Evolutionary conservation across 2,888 invertebrate species (phyloP).

Genomic region (Apotomis turbidana): DNA sequence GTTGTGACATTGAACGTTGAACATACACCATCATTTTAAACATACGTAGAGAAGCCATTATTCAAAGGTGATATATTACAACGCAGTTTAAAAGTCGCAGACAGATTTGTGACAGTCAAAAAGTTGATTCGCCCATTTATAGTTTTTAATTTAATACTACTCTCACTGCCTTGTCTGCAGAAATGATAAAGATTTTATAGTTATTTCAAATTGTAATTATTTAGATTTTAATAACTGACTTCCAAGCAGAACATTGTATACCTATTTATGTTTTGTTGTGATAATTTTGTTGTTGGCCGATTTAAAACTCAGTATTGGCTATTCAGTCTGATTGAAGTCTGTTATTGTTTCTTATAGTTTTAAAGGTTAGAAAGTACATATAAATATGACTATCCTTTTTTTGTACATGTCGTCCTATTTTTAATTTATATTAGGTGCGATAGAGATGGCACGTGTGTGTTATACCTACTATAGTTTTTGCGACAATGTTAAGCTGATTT

Average conservation of each 20-base stretch:
- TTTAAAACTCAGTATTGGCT: no score
- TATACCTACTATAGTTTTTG: neutral
- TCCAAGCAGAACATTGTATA: neutral
- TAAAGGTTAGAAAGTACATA: no score
- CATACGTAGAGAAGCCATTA: neutral
- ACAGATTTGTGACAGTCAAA: no score
- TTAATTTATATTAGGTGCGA: no score
- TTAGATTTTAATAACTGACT: neutral
- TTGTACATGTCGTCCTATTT: no score
- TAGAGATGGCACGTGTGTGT: no score
- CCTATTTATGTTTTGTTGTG: neutral
- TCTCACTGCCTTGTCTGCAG: conserved; percentile 23
- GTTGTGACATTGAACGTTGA: no score
- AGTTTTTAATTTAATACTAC: conserved; percentile 4
- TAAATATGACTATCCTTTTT: no score
- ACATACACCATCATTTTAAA: no score
- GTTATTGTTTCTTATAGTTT: no score
- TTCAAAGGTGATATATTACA: neutral
- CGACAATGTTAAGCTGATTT: neutral
- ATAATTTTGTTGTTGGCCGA: neutral
- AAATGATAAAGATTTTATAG: neutral
- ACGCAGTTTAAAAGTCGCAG: neutral
- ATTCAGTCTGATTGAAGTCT: no score
- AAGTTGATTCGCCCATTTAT: no score
- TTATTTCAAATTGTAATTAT: neutral